These are phyloP conservation scores for Dasypolia templi DNA, from an alignment of 2,888 invertebrate genomes.

Conservation along the genomic window DNA sequence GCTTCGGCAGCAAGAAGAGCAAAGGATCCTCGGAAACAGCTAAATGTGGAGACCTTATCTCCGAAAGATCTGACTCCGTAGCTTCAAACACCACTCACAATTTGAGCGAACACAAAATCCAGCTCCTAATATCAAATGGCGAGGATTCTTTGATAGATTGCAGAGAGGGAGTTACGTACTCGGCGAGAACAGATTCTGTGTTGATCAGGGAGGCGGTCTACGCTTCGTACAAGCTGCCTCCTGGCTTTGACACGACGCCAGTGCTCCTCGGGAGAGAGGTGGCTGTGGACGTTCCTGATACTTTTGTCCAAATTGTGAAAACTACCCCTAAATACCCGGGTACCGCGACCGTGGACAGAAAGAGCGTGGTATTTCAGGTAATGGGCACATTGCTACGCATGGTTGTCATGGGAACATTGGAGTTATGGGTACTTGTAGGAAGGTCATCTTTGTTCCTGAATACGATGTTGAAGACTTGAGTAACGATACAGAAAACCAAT, in stretches of 20 bases:
- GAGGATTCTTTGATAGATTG: constrained; percentile 87
- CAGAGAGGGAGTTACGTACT: constrained; percentile 86
- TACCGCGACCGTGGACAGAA: constrained; percentile 90
- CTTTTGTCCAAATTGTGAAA: constrained; percentile 96
- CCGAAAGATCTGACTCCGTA: constrained; percentile 83
- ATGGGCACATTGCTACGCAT: constrained; percentile 80
- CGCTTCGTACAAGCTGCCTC: constrained; percentile 87
- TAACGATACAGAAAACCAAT: neutral
- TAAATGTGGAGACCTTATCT: constrained; percentile 81
- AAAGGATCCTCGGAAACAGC: constrained; percentile 86
- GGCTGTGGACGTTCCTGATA: constrained; percentile 97
- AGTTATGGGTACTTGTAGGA: constrained; percentile 52
- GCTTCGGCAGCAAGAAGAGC: constrained; percentile 86
- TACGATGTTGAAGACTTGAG: constrained; percentile 17
- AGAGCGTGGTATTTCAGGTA: constrained; percentile 88
- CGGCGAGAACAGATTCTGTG: constrained; percentile 88
- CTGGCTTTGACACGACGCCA: constrained; percentile 88
- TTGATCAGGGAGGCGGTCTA: constrained; percentile 87
- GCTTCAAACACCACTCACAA: constrained; percentile 81
- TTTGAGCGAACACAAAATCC: constrained; percentile 86
- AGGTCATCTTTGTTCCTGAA: constrained; percentile 46
- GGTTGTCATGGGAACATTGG: constrained; percentile 67
- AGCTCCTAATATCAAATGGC: constrained; percentile 86
- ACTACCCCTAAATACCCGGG: constrained; percentile 92
- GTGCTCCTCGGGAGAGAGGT: constrained; percentile 90